These are phyloP conservation scores for Philopotamus ludificatus DNA, from an alignment of 1,140 invertebrate species.

Conservation along the genomic window DNA sequence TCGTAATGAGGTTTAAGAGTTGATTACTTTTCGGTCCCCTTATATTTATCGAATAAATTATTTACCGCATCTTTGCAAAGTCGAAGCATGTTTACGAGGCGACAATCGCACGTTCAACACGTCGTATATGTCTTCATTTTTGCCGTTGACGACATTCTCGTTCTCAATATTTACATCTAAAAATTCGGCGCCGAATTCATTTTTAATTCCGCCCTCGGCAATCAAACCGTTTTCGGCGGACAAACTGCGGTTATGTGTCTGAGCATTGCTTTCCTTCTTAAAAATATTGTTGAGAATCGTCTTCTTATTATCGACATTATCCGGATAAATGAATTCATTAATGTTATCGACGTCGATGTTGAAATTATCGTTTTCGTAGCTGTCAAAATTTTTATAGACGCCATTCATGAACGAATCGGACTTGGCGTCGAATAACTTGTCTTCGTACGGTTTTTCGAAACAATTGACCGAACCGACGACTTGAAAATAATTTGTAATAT, in stretches of 20 bases:
- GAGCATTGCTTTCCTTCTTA: constrained; percentile 22
- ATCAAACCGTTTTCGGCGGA: background rate
- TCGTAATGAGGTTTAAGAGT: too few relatives aligned
- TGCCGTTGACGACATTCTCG: background rate
- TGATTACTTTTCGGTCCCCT: too few relatives aligned
- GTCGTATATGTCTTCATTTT: constrained; percentile 1
- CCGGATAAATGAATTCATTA: constrained; percentile 33
- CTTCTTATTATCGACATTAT: constrained; percentile 31
- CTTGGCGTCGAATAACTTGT: background rate
- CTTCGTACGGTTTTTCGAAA: constrained; percentile 6
- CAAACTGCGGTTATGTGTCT: background rate
- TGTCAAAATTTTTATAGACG: constrained; percentile 17
- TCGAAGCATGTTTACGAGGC: constrained; percentile 37
- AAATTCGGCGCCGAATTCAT: background rate
- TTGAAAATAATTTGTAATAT: constrained; percentile 41
- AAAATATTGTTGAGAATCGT: constrained; percentile 36
- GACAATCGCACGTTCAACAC: constrained; percentile 33
- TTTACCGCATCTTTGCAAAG: constrained; percentile 38
- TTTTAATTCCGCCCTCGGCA: background rate
- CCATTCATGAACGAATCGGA: constrained; percentile 19
- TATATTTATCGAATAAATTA: too few relatives aligned
- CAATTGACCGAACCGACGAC: constrained; percentile 28
- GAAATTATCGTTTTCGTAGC: constrained; percentile 21
- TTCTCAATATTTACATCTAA: background rate
- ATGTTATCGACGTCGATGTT: constrained; percentile 28